phyloP scores from a whole-genome alignment of 2,113 vertebrate genomes.

The Muscicapa adusta region DNA sequence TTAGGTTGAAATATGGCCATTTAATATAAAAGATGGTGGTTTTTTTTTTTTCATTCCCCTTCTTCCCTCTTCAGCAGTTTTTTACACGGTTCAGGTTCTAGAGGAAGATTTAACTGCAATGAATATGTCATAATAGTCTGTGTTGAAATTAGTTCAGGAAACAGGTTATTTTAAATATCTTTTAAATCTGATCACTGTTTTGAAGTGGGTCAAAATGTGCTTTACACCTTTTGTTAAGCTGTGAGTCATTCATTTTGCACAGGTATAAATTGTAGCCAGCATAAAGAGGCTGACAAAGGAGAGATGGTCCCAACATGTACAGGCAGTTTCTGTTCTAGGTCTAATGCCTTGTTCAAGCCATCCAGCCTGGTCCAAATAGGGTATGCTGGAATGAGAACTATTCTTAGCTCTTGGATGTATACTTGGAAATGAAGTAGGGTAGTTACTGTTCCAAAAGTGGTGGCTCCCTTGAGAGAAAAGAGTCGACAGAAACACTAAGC shows the following conservation, averaged over 20 bases:
- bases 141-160: background rate
- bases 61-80: background rate
- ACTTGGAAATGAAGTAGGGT: constrained; percentile 41
- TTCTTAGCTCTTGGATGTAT: constrained; percentile 49
- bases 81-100: background rate
- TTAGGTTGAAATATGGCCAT: background rate
- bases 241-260: background rate
- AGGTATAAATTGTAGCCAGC: background rate
- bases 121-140: background rate
- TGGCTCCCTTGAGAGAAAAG: constrained; percentile 11
- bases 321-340: background rate
- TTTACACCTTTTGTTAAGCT: background rate
- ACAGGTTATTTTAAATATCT: background rate
- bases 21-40: background rate
- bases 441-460: constrained; percentile 33
- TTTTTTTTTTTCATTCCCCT: background rate
- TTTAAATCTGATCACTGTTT: background rate
- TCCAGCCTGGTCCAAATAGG: constrained; percentile 16
- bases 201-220: background rate
- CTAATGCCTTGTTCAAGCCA: background rate
- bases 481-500: background rate
- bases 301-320: background rate
- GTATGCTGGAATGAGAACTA: constrained; percentile 44
- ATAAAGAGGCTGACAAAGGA: background rate
- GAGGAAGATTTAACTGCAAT: background rate